Conservation (phyloP, 2,888 invertebrate species). For the Polymixis lichenea region DNA sequence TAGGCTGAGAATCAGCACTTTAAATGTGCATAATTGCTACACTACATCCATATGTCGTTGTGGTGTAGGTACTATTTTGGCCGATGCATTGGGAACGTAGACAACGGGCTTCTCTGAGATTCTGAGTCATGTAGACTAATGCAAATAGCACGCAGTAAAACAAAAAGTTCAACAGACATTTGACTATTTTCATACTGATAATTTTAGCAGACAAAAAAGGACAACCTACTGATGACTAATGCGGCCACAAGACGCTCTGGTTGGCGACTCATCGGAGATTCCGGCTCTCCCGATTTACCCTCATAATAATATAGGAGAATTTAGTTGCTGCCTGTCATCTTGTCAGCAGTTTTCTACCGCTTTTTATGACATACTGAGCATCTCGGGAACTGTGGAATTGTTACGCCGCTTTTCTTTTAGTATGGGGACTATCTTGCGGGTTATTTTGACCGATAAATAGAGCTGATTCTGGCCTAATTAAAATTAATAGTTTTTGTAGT, state of each 20-base stretch:
- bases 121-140: conserved; percentile 26
- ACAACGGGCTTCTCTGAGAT: background rate
- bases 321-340: background rate
- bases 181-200: conserved; percentile 25
- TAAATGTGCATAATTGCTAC: background rate
- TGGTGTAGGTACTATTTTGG: background rate
- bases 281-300: background rate
- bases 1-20: no score
- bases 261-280: conserved; percentile 33
- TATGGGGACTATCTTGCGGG: background rate
- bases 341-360: background rate
- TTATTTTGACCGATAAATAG: background rate
- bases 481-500: background rate
- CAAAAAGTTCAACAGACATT: conserved; percentile 13
- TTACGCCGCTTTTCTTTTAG: background rate
- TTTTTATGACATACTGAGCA: conserved; percentile 9
- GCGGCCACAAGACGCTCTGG: background rate
- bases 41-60: background rate
- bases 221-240: conserved; percentile 27
- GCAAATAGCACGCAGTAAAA: conserved; percentile 31
- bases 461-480: background rate
- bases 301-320: conserved; percentile 6
- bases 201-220: conserved; percentile 36
- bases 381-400: no score
- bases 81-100: background rate